Percentiles rank a stretch among this genome's conserved stretches.
Evolutionary conservation across 2,888 invertebrate genomes (phyloP).

Genomic region (Eledone cirrhosa): DNA sequence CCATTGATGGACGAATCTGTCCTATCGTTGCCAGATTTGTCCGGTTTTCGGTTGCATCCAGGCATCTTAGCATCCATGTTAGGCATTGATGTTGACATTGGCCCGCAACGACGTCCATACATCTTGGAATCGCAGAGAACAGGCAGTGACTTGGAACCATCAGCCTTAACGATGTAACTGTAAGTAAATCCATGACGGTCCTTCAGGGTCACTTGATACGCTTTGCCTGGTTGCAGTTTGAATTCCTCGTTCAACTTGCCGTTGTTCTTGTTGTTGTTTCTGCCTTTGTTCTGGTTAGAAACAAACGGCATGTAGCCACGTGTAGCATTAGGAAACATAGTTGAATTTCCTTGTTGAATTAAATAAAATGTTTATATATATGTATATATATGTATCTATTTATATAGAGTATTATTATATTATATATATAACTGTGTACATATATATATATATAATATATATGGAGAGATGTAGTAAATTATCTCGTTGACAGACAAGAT

Average conservation of each 20-base stretch:
- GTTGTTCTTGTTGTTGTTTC: constrained; percentile 39
- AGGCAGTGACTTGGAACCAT: constrained; percentile 55
- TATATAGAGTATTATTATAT: neutral
- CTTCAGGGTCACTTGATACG: constrained; percentile 56
- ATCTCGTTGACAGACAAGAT: too few species aligned
- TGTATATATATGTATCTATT: too few species aligned
- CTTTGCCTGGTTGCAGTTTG: constrained; percentile 45
- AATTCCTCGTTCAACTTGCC: constrained; percentile 45
- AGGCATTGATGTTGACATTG: constrained; percentile 43
- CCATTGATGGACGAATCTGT: constrained; percentile 39
- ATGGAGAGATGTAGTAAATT: neutral
- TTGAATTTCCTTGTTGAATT: neutral
- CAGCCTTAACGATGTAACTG: constrained; percentile 58
- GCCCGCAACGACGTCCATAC: constrained; percentile 25
- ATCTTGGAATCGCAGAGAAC: constrained; percentile 48
- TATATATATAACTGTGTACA: neutral
- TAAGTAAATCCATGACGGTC: constrained; percentile 57
- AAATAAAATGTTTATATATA: neutral
- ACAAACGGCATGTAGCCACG: constrained; percentile 62
- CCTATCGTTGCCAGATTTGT: constrained; percentile 17
- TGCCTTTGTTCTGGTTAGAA: constrained; percentile 47
- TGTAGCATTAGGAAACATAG: constrained; percentile 61
- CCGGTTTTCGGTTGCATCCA: constrained; percentile 24
- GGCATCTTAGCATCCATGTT: constrained; percentile 38
- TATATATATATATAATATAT: constrained; percentile 7